Base-by-base conservation (phyloP, 2,797 vertebrate genomes). In the Takifugu ocellatus region DNA sequence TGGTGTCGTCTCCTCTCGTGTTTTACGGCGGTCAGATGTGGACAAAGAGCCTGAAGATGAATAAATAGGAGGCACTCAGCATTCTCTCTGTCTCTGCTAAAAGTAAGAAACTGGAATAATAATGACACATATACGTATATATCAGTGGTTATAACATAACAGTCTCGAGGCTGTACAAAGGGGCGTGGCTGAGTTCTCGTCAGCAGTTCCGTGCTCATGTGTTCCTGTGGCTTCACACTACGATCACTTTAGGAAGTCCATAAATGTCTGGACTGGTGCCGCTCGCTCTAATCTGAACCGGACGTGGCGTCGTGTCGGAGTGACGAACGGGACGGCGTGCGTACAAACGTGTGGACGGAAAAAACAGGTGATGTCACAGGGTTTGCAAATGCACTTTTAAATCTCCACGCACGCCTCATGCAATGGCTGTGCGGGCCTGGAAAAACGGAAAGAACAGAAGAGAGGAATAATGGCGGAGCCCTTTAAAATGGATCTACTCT, bases 91-190 rank as follows among this genome's bases (percentile, higher is more conserved):
- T 88, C 87, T 90, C 85, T 87, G 85, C 88, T 88, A 82, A 89
- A 90, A 87, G 83, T 87, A 85, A 88, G 80, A 90, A 91, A 88
- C 53, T 82, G 64, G 80, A 88, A 82, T 90, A 88, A 87, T 91
- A 88, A 89, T 88, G 86, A 89, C 81, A 91, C 85, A 86, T 87
- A 87, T 76, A 87, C 72, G 56, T 87, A 90, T 90, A 90, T 90
- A 87, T 84, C 82, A 88, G 89, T 90, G 89, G 84, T 89, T 89
- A 88, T 89, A 90, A 91, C 85, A 75, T 91, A 92, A 92, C 91
- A 92, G 91, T 92, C 91, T 90, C 84, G 84, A 88, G 87, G 85
- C 88, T 90, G 88, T 89, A 92, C 88, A 86, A 86, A 90, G 83
- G 82, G 80, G 80, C 78, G 75, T 84, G 85, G 86, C 84, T 72